These are phyloP conservation scores for Drosophila arawakana DNA, from an alignment of 1,140 invertebrate species.

Conservation along the genomic window DNA sequence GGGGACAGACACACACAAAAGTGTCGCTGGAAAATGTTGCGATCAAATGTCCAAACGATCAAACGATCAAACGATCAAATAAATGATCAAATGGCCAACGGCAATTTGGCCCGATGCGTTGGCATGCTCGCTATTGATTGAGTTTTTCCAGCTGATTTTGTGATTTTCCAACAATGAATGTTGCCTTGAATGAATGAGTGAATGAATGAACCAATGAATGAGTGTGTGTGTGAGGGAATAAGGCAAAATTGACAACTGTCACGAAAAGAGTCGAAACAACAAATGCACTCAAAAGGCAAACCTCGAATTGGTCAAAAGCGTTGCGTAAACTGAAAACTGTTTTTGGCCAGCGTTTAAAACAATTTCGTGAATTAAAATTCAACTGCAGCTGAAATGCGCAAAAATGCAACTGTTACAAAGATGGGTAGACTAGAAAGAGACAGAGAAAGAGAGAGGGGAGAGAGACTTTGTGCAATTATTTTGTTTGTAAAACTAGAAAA, in stretches of 20 bases:
- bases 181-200: conserved; percentile 18
- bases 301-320: conserved; percentile 2
- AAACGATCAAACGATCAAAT: conserved; percentile 29
- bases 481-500: background rate
- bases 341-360: conserved; percentile 57
- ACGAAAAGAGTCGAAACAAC: conserved; percentile 1
- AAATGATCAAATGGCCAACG: conserved; percentile 48
- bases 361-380: conserved; percentile 77
- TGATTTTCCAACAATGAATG: conserved; percentile 50
- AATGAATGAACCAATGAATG: conserved; percentile 6
- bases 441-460: background rate
- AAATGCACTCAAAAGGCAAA: conserved; percentile 35
- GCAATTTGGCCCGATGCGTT: conserved; percentile 74
- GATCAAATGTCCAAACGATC: conserved; percentile 24
- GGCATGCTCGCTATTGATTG: conserved; percentile 72
- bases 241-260: conserved; percentile 14
- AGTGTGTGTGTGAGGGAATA: conserved; percentile 32
- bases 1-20: conserved; percentile 37
- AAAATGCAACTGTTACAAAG: conserved; percentile 50
- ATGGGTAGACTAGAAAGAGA: conserved; percentile 1
- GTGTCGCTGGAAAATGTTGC: conserved; percentile 65
- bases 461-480: background rate
- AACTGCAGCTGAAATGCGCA: conserved; percentile 59
- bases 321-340: conserved; percentile 58
- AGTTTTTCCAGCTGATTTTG: conserved; percentile 71